Percentiles rank a stretch among this genome's conserved stretches.
Evolutionary conservation across 2,888 invertebrate genomes (phyloP).

Genomic region (Ctenicera cuprea): DNA sequence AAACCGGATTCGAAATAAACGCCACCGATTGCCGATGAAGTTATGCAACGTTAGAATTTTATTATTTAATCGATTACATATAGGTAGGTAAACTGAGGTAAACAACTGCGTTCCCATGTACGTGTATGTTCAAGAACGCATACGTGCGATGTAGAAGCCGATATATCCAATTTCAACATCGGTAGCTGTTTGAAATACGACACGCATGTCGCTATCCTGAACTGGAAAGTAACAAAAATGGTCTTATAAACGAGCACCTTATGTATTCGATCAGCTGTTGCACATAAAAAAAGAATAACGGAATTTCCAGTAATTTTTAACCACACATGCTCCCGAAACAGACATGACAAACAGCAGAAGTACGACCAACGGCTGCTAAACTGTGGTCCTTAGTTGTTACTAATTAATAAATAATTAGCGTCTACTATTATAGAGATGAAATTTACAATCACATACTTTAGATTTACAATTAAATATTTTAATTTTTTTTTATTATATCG

Average conservation of each 20-base stretch:
- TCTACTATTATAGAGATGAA: too few relatives aligned
- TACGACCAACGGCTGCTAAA: background rate
- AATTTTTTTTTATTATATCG: too few relatives aligned
- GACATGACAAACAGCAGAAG: background rate
- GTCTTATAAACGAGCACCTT: background rate
- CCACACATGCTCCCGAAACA: conserved; percentile 21
- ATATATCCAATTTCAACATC: conserved; percentile 43
- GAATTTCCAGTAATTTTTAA: conserved; percentile 28
- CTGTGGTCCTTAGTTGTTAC: too few relatives aligned
- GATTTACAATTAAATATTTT: too few relatives aligned
- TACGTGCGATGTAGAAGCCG: conserved; percentile 23
- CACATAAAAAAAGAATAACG: conserved; percentile 26
- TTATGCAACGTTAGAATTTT: conserved; percentile 51
- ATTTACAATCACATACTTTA: too few relatives aligned
- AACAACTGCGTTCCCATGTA: conserved; percentile 53
- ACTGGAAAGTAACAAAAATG: conserved; percentile 17
- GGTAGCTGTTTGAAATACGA: conserved; percentile 44
- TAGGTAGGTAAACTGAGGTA: conserved; percentile 48
- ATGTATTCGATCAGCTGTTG: conserved; percentile 34
- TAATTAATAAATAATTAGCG: too few relatives aligned
- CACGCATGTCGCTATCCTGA: conserved; percentile 28
- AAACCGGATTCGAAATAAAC: conserved; percentile 38
- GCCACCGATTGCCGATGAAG: conserved; percentile 20
- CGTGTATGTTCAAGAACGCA: conserved; percentile 40
- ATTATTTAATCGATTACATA: conserved; percentile 55